A percentile compares a stretch with the other conserved stretches of the same genome.
These are phyloP conservation scores for Andinoacara biseriatus DNA, from an alignment of 2,113 vertebrate species.

Conservation along the genomic window DNA sequence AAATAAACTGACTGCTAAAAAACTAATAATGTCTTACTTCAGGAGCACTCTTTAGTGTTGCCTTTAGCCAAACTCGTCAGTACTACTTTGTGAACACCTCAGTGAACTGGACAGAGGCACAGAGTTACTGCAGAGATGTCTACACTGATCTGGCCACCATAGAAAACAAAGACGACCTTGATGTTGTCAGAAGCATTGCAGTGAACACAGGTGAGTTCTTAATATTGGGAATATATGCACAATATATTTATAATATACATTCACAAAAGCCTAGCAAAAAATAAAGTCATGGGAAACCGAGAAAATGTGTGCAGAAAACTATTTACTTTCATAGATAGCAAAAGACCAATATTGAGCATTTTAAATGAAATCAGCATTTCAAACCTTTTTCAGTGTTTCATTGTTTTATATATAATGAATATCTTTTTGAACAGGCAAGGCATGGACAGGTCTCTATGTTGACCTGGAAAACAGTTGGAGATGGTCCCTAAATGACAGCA, in stretches of 20 bases:
- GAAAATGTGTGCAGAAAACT: no score
- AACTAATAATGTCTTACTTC: conserved; percentile 14
- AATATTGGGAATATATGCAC: background rate
- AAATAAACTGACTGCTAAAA: no score
- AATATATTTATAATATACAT: no score
- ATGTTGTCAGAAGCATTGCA: background rate
- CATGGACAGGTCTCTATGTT: conserved; percentile 58
- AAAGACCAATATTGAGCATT: no score
- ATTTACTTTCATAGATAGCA: no score
- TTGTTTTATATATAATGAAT: background rate
- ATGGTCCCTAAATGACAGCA: conserved; percentile 55
- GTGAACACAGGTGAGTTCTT: background rate
- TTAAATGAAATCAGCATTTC: no score
- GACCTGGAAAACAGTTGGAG: conserved; percentile 40
- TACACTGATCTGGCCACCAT: conserved; percentile 54
- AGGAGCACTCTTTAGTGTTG: conserved; percentile 26
- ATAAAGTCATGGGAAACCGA: background rate
- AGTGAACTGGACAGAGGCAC: conserved; percentile 13
- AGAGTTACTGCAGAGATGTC: conserved; percentile 31
- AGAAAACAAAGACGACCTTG: conserved; percentile 7
- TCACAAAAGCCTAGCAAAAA: background rate
- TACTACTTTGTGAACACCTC: conserved; percentile 6
- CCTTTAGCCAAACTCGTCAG: conserved; percentile 14
- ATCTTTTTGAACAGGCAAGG: conserved; percentile 28
- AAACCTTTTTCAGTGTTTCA: no score